These are phyloP conservation scores for Lutraria lutraria DNA, from an alignment of 2,888 invertebrate species.

Conservation along the genomic window DNA sequence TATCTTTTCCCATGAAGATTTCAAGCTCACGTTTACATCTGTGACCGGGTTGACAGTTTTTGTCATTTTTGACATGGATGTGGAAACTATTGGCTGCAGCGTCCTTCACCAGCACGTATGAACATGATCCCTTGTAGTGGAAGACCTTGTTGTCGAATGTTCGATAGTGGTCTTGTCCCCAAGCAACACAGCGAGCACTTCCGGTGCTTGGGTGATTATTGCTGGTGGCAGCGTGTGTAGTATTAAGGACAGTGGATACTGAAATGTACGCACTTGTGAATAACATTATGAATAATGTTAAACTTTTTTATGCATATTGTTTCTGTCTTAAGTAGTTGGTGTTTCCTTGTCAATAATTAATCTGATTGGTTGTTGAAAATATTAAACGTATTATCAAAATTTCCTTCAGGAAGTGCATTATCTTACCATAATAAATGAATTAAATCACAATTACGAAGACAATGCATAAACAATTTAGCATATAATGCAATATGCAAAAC, in stretches of 20 bases:
- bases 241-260: slow-evolving; percentile 62
- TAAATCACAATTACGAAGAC: too few relatives aligned
- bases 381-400: too few relatives aligned
- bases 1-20: slow-evolving; percentile 91
- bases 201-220: slow-evolving; percentile 59
- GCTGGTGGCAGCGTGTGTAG: slow-evolving; percentile 48
- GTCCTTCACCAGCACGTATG: slow-evolving; percentile 92
- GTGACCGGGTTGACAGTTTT: slow-evolving; percentile 88
- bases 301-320: too few relatives aligned
- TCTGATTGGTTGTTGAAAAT: too few relatives aligned
- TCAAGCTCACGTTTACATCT: slow-evolving; percentile 89
- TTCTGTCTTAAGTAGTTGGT: too few relatives aligned
- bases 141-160: slow-evolving; percentile 94
- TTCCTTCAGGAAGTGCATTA: too few relatives aligned
- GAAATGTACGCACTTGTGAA: background rate
- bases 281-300: too few relatives aligned
- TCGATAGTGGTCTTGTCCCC: slow-evolving; percentile 94
- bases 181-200: slow-evolving; percentile 91
- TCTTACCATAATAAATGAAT: too few relatives aligned
- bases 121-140: slow-evolving; percentile 91
- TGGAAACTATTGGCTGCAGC: slow-evolving; percentile 90
- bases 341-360: too few relatives aligned
- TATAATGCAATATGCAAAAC: too few relatives aligned
- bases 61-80: slow-evolving; percentile 89
- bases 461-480: too few relatives aligned